Evolutionary conservation across 2,113 vertebrate genomes (phyloP), one percentile per base, ranked within the genome.

Genomic region (Microtus montanus): DNA sequence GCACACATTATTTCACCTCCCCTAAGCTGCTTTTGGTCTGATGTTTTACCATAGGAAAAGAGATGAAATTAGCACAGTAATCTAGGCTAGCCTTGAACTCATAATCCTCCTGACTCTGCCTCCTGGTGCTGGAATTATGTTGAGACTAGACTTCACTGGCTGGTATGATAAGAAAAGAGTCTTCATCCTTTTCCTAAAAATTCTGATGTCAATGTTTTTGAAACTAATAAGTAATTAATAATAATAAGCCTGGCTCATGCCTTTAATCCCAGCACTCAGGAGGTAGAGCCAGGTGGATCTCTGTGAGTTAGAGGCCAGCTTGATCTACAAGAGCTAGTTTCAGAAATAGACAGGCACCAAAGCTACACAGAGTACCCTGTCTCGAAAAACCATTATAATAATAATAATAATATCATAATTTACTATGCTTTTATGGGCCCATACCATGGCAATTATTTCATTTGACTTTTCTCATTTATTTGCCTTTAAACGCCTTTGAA

Each of bases 151-250:
- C 33, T 22, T 71, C 77, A 13, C 20, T 88, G 94, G 35, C 41
- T 79, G 54, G 58, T 89, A 28, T 61, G 63, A 2, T 88, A 74
- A 92, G 58, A 63, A 33, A 95, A 22, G 15, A 83, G 22, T 68
- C 94, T 91, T 49, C 49, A 87, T 77, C 75, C 15, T 88, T 97
- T 78, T 83, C 44, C 54, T 89, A n/a, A 82, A 92, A 68, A 30
- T 85, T 93, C 33, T 85, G 26, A 63, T 92, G 61, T 12, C 17
- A 61, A 66, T 83, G n/a, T 82, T 90, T 35, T 64, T 33, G 49
- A 73, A 77, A 84, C 44, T 75, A 84, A 44, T 74, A 66, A 70
- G 2, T 38, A 61, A 19, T 63, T 17, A 30, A 19, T 66, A 47
- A 44, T 33, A 68, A 68, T 38, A 13, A 52, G 49, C 49, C 12